Evolutionary conservation across 2,888 invertebrate species (phyloP), one percentile per base, ranked within the genome.

Genomic region (Troglohyphantes excavatus): DNA sequence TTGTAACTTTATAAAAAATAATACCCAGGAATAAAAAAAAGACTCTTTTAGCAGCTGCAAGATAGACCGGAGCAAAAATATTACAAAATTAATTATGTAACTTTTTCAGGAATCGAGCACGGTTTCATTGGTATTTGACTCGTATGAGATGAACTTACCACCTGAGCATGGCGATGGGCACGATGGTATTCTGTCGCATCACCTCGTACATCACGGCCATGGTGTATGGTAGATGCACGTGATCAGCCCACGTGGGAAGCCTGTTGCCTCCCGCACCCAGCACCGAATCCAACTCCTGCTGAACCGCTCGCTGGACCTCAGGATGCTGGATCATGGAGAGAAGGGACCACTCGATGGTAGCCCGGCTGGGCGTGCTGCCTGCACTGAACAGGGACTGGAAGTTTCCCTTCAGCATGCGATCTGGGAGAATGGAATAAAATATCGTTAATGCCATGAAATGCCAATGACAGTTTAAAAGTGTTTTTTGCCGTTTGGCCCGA

Each of bases 141-240:
- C n/a, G n/a, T n/a, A n/a, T n/a, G n/a, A n/a, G n/a, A n/a, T 33
- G 9, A n/a, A 75, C 88, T 88, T 67, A 91, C 91, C 88, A 86
- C 67, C 91, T 43, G 0, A 91, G 79, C 68, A 91, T 88, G n/a
- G 90, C 86, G 23, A 91, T 90, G 3, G 91, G 91, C 0, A 91
- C 76, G 5, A 90, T 82, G 17, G 90, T 89, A 93, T 97, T 97
- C 94, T 97, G 95, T 63, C 97, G 95, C 0, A 97, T 93, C 0
- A 96, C 95, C 93, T 97, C 97, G 92, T 96, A 94, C 0, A 96
- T 96, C 7, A 97, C 94, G 0, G 96, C 96, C 93, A 96, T 96
- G 89, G 96, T 95, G 92, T 96, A 97, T 0, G 97, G 96, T 95
- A 97, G 95, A 78, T 96, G 96, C 93, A 93, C 91, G 92, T 95